Conservation (phyloP, 2,113 vertebrate species). For the Ranitomeya imitator region DNA sequence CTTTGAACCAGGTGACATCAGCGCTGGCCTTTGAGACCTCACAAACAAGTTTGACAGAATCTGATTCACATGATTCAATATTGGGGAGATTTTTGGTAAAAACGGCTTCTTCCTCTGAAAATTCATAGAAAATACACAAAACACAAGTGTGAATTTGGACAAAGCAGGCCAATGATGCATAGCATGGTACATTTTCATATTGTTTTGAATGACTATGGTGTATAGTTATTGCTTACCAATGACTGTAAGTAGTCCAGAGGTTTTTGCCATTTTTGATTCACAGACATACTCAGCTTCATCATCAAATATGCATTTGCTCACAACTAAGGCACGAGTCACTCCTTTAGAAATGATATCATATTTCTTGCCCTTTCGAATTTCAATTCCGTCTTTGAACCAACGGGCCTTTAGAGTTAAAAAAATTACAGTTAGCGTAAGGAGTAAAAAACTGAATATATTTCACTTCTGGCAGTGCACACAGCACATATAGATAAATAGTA, state of each 20-base stretch:
- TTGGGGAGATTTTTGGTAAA: conserved; percentile 96
- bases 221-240: conserved; percentile 76
- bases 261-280: conserved; percentile 88
- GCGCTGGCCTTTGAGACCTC: conserved; percentile 92
- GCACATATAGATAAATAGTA: background rate
- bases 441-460: background rate
- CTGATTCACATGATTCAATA: conserved; percentile 90
- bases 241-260: conserved; percentile 91
- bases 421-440: background rate
- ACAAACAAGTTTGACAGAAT: conserved; percentile 90
- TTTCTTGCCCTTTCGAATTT: conserved; percentile 97
- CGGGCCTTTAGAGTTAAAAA: conserved; percentile 75
- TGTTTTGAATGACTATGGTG: background rate
- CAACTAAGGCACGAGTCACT: conserved; percentile 82
- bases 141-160: conserved; percentile 23
- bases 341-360: conserved; percentile 93
- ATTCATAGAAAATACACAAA: conserved; percentile 35
- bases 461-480: too few relatives aligned
- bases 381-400: conserved; percentile 94
- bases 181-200: background rate
- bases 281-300: conserved; percentile 98
- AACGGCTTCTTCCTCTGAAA: conserved; percentile 90
- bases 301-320: conserved; percentile 89
- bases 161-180: background rate
- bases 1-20: conserved; percentile 89